A percentile compares a stretch with the other conserved stretches of the same genome.
phyloP scores from a whole-genome alignment of 2,888 invertebrate genomes.

The Octodonta nipae region DNA sequence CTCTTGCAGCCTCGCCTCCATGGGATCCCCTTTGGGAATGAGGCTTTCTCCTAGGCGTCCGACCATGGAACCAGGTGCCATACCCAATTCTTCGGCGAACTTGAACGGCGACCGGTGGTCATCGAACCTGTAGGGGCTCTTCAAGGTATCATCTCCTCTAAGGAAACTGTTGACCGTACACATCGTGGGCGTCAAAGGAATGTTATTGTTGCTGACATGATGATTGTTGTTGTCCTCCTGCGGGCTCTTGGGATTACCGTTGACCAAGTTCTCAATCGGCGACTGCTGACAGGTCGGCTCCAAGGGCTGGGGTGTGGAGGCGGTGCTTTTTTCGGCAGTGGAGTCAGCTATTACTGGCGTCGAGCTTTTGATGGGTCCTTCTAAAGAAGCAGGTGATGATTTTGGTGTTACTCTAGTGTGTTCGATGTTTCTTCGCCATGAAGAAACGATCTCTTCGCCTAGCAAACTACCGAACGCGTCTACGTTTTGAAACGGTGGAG shows the following conservation, averaged over 20 bases:
- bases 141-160: conserved; percentile 39
- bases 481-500: conserved; percentile 50
- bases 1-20: conserved; percentile 85
- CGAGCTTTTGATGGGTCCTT: conserved; percentile 29
- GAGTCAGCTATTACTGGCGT: conserved; percentile 33
- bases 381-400: conserved; percentile 9
- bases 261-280: conserved; percentile 26
- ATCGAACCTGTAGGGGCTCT: conserved; percentile 65
- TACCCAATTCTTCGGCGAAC: conserved; percentile 69
- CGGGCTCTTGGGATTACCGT: conserved; percentile 40
- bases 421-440: conserved; percentile 61
- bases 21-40: conserved; percentile 84
- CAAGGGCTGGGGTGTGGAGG: conserved; percentile 40
- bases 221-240: conserved; percentile 38
- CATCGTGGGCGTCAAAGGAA: conserved; percentile 37
- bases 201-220: conserved; percentile 40
- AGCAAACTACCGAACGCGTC: conserved; percentile 60
- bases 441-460: conserved; percentile 72
- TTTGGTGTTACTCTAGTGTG: conserved; percentile 27
- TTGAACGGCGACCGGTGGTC: conserved; percentile 68
- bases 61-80: conserved; percentile 69
- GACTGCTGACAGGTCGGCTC: conserved; percentile 24
- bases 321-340: conserved; percentile 32
- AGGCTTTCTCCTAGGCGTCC: conserved; percentile 77
- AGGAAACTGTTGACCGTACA: conserved; percentile 35